phyloP scores from a whole-genome alignment of 2,888 invertebrate species.

The Nomada hirtipes region DNA sequence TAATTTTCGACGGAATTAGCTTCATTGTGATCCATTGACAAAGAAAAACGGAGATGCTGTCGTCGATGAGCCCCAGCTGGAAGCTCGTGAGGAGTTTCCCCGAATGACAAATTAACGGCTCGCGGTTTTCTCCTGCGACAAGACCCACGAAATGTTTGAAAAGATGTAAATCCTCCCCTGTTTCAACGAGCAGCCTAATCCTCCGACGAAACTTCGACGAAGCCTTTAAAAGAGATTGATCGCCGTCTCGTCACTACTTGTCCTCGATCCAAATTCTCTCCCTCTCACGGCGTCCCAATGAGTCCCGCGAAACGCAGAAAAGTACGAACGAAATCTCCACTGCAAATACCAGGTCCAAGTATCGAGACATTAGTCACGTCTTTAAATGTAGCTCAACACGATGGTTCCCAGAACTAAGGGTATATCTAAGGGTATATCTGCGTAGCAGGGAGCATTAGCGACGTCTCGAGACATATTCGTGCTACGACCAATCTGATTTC shows the following conservation, averaged over 20 bases:
- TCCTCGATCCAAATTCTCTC: constrained; percentile 47
- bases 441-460: constrained; percentile 58
- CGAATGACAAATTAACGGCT: constrained; percentile 79
- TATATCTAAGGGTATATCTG: constrained; percentile 24
- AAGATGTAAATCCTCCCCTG: constrained; percentile 69
- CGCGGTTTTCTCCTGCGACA: constrained; percentile 69
- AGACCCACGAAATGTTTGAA: constrained; percentile 61
- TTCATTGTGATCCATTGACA: constrained; percentile 14
- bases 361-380: constrained; percentile 77
- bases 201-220: constrained; percentile 73
- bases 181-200: constrained; percentile 67
- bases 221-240: constrained; percentile 80
- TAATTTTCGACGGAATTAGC: constrained; percentile 16
- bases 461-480: constrained; percentile 56
- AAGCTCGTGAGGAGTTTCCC: constrained; percentile 31
- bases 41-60: constrained; percentile 46
- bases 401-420: constrained; percentile 33
- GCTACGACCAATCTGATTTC: constrained; percentile 23
- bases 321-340: constrained; percentile 45
- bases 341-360: constrained; percentile 68
- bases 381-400: constrained; percentile 73
- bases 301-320: constrained; percentile 48
- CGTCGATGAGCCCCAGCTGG: constrained; percentile 6
- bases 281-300: constrained; percentile 8
- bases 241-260: constrained; percentile 66